Conservation (phyloP, 2,113 vertebrate genomes). For the Phrynosoma blainvillii region DNA sequence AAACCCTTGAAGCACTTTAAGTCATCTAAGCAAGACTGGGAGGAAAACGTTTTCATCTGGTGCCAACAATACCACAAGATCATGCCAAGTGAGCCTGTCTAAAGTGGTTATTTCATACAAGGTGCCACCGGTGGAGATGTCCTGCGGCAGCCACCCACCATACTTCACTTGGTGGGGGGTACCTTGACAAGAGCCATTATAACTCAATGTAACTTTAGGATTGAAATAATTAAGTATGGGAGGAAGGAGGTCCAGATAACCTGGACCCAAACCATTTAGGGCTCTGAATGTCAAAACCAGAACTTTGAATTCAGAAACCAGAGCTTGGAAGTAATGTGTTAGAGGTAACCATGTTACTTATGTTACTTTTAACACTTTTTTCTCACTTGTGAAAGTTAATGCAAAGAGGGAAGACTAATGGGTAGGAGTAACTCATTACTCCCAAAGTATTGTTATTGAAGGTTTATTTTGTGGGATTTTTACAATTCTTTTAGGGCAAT, state of each 20-base stretch:
- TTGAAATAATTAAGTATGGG: background rate
- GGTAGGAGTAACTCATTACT: no score
- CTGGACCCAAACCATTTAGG: background rate
- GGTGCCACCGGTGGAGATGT: background rate
- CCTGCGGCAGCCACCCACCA: background rate
- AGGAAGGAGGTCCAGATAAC: background rate
- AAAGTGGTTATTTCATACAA: background rate
- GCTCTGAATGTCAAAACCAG: background rate
- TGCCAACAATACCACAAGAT: background rate
- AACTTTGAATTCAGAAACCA: background rate
- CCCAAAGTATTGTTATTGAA: no score
- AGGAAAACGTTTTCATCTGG: background rate
- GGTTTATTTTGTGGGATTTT: no score
- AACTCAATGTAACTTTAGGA: background rate
- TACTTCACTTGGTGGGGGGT: background rate
- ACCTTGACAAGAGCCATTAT: background rate
- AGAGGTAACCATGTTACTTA: no score
- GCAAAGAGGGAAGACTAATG: no score
- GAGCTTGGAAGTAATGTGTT: no score
- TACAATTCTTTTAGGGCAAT: no score
- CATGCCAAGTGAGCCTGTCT: background rate
- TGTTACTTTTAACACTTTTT: no score
- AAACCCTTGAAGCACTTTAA: background rate
- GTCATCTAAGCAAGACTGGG: background rate
- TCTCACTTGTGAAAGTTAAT: no score